Conservation (phyloP, 2,888 invertebrate species). For the Molorchus minor region DNA sequence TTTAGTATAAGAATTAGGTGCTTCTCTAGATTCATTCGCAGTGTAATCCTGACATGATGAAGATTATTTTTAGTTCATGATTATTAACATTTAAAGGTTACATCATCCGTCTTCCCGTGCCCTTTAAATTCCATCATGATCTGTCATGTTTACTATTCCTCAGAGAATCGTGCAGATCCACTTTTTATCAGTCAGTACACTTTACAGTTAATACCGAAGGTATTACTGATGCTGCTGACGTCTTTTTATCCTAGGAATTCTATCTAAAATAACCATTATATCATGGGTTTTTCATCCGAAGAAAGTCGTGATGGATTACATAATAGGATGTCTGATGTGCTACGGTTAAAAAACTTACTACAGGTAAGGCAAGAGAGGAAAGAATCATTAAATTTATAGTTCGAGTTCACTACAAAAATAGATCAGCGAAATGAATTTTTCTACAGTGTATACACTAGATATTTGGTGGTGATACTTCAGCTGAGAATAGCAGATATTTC, state of each 20-base stretch:
- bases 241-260: not conserved
- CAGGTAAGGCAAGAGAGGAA: too few relatives aligned
- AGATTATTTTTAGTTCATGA: slow-evolving; percentile 2
- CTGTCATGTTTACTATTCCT: slow-evolving; percentile 19
- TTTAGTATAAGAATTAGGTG: too few relatives aligned
- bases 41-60: not conserved
- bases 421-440: too few relatives aligned
- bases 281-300: slow-evolving; percentile 6
- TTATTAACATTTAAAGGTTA: slow-evolving; percentile 1
- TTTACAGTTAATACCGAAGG: slow-evolving; percentile 26
- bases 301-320: not conserved
- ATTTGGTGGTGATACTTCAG: too few relatives aligned
- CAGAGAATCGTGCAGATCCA: slow-evolving; percentile 19
- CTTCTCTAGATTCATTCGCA: too few relatives aligned
- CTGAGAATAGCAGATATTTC: too few relatives aligned
- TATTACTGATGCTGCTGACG: not conserved
- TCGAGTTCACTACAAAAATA: too few relatives aligned
- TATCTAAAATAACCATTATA: slow-evolving; percentile 14
- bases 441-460: too few relatives aligned
- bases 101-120: slow-evolving; percentile 6
- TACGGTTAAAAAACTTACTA: too few relatives aligned
- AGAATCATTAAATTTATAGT: too few relatives aligned
- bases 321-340: too few relatives aligned
- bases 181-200: slow-evolving; percentile 17
- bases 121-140: slow-evolving; percentile 26